Conservation (phyloP, 2,797 vertebrate genomes). For the Chromis chromis region DNA sequence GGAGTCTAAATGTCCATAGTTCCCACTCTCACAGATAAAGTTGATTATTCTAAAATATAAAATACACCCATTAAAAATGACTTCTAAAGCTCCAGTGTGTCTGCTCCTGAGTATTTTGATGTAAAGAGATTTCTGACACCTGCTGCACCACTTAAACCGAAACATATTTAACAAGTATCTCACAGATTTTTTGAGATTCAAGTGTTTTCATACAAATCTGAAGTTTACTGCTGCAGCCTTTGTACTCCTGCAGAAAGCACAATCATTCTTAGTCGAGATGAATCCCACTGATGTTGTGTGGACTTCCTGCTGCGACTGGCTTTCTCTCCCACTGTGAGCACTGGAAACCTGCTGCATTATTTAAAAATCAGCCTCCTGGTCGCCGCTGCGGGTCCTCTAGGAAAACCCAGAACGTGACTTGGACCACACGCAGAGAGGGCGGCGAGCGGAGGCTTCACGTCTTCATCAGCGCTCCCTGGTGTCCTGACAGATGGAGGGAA, state of each 20-base stretch:
- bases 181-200: too few species aligned
- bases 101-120: too few species aligned
- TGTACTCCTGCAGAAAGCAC: neutral
- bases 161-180: too few species aligned
- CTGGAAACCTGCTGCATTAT: constrained; percentile 51
- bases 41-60: too few species aligned
- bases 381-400: neutral
- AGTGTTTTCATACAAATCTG: neutral
- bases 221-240: neutral
- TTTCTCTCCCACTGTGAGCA: constrained; percentile 39
- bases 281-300: constrained; percentile 40
- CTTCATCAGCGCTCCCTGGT: neutral
- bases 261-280: neutral
- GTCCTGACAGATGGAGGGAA: too few species aligned
- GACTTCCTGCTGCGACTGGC: constrained; percentile 34
- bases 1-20: too few species aligned
- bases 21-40: too few species aligned
- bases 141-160: too few species aligned
- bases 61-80: too few species aligned
- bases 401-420: too few species aligned
- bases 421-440: constrained; percentile 31
- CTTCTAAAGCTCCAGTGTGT: too few species aligned
- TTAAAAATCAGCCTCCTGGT: constrained; percentile 34
- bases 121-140: too few species aligned
- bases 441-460: neutral